A percentile compares a stretch with the other conserved stretches of the same genome.
Conservation (phyloP, 1,140 invertebrate genomes). For the Drosophila obscura region DNA sequence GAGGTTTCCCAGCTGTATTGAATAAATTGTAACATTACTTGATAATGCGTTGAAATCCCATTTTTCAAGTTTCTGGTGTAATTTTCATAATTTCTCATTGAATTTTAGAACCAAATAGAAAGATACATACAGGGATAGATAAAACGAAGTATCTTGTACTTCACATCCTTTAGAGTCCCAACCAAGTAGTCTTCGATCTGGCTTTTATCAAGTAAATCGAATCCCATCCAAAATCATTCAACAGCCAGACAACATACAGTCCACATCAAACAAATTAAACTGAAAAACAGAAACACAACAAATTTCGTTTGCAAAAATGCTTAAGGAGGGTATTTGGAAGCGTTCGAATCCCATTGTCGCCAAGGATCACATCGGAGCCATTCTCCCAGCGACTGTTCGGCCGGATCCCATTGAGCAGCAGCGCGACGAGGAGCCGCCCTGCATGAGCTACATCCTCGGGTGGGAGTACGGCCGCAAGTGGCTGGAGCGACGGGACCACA, state of each 20-base stretch:
- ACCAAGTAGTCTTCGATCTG: too few species aligned
- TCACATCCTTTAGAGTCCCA: too few species aligned
- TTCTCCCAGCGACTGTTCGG: slow-evolving; percentile 6
- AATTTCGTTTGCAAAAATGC: slow-evolving; percentile 1
- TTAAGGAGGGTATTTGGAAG: slow-evolving; percentile 7
- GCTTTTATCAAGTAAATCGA: not conserved
- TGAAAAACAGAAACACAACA: not conserved
- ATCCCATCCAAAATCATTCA: not conserved
- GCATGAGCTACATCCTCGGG: slow-evolving; percentile 32
- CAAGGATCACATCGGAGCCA: slow-evolving; percentile 17
- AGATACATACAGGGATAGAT: too few species aligned
- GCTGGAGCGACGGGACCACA: slow-evolving; percentile 33
- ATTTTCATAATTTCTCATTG: too few species aligned
- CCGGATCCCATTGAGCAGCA: slow-evolving; percentile 23
- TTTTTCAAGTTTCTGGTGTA: too few species aligned
- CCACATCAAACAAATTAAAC: not conserved
- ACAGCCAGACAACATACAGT: not conserved
- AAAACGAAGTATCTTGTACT: too few species aligned
- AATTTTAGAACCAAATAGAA: too few species aligned
- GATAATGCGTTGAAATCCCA: too few species aligned
- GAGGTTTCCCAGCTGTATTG: too few species aligned
- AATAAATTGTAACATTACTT: too few species aligned
- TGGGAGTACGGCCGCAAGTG: slow-evolving; percentile 47
- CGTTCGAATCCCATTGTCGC: slow-evolving; percentile 3
- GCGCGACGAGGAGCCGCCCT: slow-evolving; percentile 6